A percentile compares a stretch with the other conserved stretches of the same genome.
These are phyloP conservation scores for Pinna nobilis DNA, from an alignment of 1,140 invertebrate genomes.

Conservation along the genomic window DNA sequence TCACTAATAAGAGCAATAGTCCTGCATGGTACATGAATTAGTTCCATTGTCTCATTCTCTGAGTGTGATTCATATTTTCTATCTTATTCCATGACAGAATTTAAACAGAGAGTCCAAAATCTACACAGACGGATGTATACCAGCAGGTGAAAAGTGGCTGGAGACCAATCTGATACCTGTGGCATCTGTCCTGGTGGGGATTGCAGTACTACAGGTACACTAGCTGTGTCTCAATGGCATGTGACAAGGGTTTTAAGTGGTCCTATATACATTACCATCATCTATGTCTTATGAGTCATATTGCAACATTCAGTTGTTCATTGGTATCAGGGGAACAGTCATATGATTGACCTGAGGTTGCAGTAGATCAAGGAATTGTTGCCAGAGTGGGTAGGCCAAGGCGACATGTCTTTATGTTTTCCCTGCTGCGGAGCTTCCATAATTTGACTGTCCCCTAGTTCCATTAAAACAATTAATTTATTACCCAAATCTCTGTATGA, in stretches of 20 bases:
- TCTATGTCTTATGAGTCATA: not conserved
- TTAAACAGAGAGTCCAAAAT: constrained; percentile 78
- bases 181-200: constrained; percentile 85
- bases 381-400: not conserved
- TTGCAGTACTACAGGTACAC: constrained; percentile 71
- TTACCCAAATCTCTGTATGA: no score
- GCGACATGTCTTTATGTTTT: no score
- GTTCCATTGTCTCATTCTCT: no score
- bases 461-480: no score
- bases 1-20: no score
- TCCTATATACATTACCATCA: not conserved
- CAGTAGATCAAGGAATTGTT: not conserved
- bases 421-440: no score
- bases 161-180: constrained; percentile 92
- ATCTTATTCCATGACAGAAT: no score
- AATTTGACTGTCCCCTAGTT: no score
- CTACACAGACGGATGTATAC: constrained; percentile 94
- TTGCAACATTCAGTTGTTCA: not conserved
- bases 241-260: no score
- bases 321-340: not conserved
- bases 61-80: no score
- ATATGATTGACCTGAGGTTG: not conserved
- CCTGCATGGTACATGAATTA: no score
- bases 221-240: not conserved
- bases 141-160: constrained; percentile 94